phyloP scores from a whole-genome alignment of 2,797 vertebrate species.

The Sternarchorhynchus goeldii region DNA sequence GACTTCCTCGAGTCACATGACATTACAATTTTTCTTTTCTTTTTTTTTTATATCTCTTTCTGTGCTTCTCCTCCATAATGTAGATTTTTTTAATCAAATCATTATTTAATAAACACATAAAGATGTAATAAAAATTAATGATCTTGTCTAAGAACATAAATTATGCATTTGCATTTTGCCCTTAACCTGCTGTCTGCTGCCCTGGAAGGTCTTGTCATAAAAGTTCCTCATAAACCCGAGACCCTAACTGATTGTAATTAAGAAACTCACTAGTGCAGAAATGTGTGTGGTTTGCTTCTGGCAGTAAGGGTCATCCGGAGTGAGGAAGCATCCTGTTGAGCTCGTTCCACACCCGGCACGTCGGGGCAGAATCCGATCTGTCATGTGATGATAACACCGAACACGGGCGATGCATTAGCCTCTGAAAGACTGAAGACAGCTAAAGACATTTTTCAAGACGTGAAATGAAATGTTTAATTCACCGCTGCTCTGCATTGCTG shows the following conservation, averaged over 20 bases:
- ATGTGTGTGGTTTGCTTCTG: conserved; percentile 50
- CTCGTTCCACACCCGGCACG: conserved; percentile 62
- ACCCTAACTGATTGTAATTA: conserved; percentile 53
- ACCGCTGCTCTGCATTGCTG: conserved; percentile 19
- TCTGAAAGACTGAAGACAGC: conserved; percentile 61
- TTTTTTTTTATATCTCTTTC: background rate
- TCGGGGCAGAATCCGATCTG: conserved; percentile 67
- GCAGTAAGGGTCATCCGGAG: conserved; percentile 57
- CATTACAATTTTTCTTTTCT: background rate
- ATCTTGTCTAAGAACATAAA: conserved; percentile 27
- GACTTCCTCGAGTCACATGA: background rate
- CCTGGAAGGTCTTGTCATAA: conserved; percentile 19
- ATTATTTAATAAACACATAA: conserved; percentile 4
- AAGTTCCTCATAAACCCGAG: conserved; percentile 54
- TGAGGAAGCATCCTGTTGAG: conserved; percentile 21
- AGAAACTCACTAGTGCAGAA: conserved; percentile 36
- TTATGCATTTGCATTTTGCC: background rate
- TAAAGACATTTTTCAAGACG: conserved; percentile 28
- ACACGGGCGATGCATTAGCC: conserved; percentile 77
- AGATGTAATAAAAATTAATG: conserved; percentile 27
- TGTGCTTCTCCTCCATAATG: conserved; percentile 31
- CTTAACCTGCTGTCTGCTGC: conserved; percentile 41
- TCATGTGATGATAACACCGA: conserved; percentile 72
- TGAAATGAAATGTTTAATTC: conserved; percentile 39
- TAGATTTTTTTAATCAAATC: conserved; percentile 2